These are phyloP conservation scores for Rousettus leschenaultii DNA, from an alignment of 2,113 vertebrate genomes.

Conservation along the genomic window DNA sequence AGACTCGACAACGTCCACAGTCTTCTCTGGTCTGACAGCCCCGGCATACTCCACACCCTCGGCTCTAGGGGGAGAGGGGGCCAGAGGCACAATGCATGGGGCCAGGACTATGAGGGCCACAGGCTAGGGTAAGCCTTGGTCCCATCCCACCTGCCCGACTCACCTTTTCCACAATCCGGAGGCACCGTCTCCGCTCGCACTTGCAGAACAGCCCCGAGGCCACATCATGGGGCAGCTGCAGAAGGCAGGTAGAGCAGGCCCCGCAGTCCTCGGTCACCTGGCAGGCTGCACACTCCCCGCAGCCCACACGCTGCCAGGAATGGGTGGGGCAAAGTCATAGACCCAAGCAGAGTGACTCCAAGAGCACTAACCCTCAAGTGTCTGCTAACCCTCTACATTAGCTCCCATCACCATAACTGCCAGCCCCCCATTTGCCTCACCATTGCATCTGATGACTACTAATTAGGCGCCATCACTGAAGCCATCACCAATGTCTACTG, in stretches of 20 bases:
- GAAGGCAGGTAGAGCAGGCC: conserved; percentile 75
- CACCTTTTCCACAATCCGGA: conserved; percentile 78
- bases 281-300: conserved; percentile 78
- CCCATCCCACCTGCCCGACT: conserved; percentile 17
- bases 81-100: neutral
- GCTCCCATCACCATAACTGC: neutral
- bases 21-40: conserved; percentile 87
- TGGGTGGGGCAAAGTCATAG: conserved; percentile 27
- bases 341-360: neutral
- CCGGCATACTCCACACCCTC: conserved; percentile 88
- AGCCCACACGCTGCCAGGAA: conserved; percentile 77
- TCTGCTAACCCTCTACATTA: neutral
- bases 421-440: neutral
- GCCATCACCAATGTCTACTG: neutral
- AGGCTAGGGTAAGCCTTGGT: conserved; percentile 2
- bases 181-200: conserved; percentile 79
- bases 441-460: neutral
- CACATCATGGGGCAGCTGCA: conserved; percentile 69
- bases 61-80: conserved; percentile 78
- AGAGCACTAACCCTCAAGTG: neutral
- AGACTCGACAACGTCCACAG: conserved; percentile 88
- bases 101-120: neutral
- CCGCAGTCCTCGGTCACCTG: conserved; percentile 78
- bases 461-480: neutral
- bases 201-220: conserved; percentile 74